A percentile compares a stretch with the other conserved stretches of the same genome.
These are phyloP conservation scores for Phocides pigmalion DNA, from an alignment of 1,140 invertebrate species.

Conservation along the genomic window DNA sequence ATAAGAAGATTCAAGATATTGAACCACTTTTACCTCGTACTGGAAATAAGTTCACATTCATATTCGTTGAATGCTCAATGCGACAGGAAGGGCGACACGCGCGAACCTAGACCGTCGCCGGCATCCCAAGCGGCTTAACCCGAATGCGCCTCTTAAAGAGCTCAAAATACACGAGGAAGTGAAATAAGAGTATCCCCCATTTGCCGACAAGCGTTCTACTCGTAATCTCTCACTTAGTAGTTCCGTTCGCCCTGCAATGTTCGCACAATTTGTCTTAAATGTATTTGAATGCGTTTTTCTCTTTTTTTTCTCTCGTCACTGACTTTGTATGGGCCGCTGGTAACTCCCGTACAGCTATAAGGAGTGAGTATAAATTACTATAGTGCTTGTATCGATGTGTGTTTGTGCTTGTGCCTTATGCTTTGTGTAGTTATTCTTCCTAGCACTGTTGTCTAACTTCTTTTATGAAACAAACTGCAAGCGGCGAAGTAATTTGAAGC, in stretches of 20 bases:
- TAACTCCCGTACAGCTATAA: slow-evolving; percentile 83
- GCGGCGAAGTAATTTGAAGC: slow-evolving; percentile 56
- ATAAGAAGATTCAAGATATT: slow-evolving; percentile 24
- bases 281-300: slow-evolving; percentile 85
- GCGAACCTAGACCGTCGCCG: slow-evolving; percentile 58
- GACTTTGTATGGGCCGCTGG: slow-evolving; percentile 84
- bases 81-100: slow-evolving; percentile 75
- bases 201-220: slow-evolving; percentile 80
- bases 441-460: slow-evolving; percentile 62
- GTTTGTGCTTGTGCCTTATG: slow-evolving; percentile 81
- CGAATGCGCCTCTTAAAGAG: slow-evolving; percentile 74
- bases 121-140: slow-evolving; percentile 73
- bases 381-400: slow-evolving; percentile 81
- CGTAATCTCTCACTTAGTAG: slow-evolving; percentile 83
- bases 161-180: slow-evolving; percentile 77
- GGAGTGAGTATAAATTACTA: slow-evolving; percentile 84
- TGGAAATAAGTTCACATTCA: slow-evolving; percentile 51
- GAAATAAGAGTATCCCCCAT: slow-evolving; percentile 73
- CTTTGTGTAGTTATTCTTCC: slow-evolving; percentile 74
- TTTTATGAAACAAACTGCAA: slow-evolving; percentile 74
- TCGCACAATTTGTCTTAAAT: slow-evolving; percentile 84
- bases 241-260: slow-evolving; percentile 83
- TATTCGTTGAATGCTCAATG: slow-evolving; percentile 44
- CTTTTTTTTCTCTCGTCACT: slow-evolving; percentile 84
- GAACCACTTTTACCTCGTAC: slow-evolving; percentile 44